Conservation (phyloP, 2,113 vertebrate species). For the Ammodramus savannarum region DNA sequence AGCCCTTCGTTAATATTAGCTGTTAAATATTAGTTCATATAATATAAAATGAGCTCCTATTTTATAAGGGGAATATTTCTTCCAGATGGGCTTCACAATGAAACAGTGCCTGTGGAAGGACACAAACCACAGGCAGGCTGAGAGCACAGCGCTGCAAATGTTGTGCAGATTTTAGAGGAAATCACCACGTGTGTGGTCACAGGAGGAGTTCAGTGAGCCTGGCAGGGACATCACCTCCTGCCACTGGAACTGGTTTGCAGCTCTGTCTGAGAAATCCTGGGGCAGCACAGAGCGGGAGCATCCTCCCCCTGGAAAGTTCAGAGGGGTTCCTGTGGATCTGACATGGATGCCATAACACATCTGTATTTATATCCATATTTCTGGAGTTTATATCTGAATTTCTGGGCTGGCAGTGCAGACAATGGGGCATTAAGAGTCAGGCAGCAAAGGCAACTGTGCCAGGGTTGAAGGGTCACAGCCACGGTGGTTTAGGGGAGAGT, state of each 20-base stretch:
- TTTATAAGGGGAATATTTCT: not conserved
- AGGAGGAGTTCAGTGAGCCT: not conserved
- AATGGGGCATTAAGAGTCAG: not conserved
- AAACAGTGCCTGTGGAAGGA: not conserved
- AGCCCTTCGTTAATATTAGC: not conserved
- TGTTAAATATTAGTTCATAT: not conserved
- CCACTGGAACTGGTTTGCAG: not conserved
- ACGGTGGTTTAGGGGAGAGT: not conserved
- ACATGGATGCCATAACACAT: fast-evolving
- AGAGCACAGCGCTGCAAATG: not conserved
- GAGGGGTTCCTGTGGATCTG: not conserved
- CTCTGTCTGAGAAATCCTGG: not conserved
- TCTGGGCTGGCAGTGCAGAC: not conserved
- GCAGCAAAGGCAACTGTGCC: not conserved
- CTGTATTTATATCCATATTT: not conserved
- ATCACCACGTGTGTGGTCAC: not conserved
- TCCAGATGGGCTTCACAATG: not conserved
- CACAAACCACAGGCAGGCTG: not conserved
- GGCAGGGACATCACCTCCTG: not conserved
- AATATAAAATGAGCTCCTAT: not conserved
- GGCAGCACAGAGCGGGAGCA: not conserved
- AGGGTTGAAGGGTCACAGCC: not conserved
- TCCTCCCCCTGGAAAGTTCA: not conserved
- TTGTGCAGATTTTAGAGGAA: not conserved
- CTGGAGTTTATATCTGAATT: not conserved